Percentiles rank a stretch among this genome's conserved stretches.
phyloP scores from a whole-genome alignment of 2,888 invertebrate genomes.

The Pantelozetes paolii region DNA sequence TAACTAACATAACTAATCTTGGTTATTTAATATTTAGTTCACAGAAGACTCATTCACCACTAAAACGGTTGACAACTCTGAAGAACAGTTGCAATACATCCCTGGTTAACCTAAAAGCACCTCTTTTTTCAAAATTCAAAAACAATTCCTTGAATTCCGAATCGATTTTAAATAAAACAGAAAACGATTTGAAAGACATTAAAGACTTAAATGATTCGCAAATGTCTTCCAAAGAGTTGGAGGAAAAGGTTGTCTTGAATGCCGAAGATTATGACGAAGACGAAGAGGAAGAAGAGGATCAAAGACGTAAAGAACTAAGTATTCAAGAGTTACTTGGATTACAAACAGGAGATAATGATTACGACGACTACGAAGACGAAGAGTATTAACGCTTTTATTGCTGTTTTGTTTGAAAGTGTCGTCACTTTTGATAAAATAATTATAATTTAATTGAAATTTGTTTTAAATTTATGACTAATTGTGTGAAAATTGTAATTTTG shows the following conservation, averaged over 20 bases:
- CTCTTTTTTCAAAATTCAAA: slow-evolving; percentile 14
- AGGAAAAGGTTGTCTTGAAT: background rate
- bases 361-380: slow-evolving; percentile 40
- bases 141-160: background rate
- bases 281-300: slow-evolving; percentile 29
- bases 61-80: background rate
- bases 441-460: too few relatives aligned
- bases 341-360: background rate
- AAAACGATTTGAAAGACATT: background rate
- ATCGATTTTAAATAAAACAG: background rate
- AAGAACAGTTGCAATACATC: slow-evolving; percentile 25
- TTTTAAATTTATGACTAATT: too few relatives aligned
- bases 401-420: too few relatives aligned
- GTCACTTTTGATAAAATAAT: too few relatives aligned
- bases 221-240: too few relatives aligned
- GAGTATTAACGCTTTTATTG: too few relatives aligned
- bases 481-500: too few relatives aligned
- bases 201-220: background rate
- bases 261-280: slow-evolving; percentile 31
- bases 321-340: slow-evolving; percentile 24
- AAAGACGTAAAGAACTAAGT: slow-evolving; percentile 2
- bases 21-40: too few relatives aligned
- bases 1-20: too few relatives aligned
- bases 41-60: background rate
- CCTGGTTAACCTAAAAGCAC: slow-evolving; percentile 3